Conservation (phyloP, 2,113 vertebrate genomes). For the Epinephelus moara region DNA sequence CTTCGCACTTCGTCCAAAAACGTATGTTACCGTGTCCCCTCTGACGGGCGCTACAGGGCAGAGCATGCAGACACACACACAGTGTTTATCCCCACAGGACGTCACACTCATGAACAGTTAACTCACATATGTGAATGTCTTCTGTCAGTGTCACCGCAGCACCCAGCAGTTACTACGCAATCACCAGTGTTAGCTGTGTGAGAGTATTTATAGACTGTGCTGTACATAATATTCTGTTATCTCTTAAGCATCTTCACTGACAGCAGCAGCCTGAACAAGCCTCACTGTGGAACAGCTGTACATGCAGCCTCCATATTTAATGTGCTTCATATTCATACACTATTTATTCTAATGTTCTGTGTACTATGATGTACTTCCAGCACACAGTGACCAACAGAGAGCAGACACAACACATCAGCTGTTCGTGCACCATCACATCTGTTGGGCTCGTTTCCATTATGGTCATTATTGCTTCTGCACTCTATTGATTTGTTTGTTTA, state of each 20-base stretch:
- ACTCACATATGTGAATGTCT: background rate
- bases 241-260: background rate
- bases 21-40: conserved; percentile 3
- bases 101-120: conserved; percentile 35
- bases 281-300: background rate
- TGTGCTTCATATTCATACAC: background rate
- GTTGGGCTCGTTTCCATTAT: background rate
- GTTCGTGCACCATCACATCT: background rate
- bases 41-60: conserved; percentile 18
- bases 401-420: background rate
- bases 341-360: background rate
- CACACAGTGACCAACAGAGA: background rate
- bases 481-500: background rate
- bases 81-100: conserved; percentile 24
- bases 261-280: background rate
- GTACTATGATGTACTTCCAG: too few relatives aligned
- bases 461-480: background rate
- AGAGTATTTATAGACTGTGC: background rate
- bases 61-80: conserved; percentile 33
- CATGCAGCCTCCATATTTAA: background rate
- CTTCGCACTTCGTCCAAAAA: conserved; percentile 8
- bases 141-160: background rate
- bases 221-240: background rate
- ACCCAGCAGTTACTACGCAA: background rate
- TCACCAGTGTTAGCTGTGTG: background rate